Evolutionary conservation across 53 echinoderm and acorn worm genomes (phyloP), one percentile per base, ranked within the genome.

Genomic region (Zoroaster sp.): DNA sequence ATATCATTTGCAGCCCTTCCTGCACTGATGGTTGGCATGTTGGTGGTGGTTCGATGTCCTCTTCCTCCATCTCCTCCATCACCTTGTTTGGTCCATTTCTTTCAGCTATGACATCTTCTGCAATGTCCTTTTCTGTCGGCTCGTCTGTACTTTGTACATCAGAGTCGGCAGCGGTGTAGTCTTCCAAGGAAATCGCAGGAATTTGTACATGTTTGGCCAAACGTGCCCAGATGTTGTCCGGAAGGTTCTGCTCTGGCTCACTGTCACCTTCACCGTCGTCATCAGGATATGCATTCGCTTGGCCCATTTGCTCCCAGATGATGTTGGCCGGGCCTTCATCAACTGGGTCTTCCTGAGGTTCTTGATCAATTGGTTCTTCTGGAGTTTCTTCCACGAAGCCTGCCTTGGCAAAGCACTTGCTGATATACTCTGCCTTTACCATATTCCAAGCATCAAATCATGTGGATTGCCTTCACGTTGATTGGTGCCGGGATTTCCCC

Each of bases 391-490:
- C 47, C 12, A 47, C 47, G 38, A 88, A 76, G 23, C 73, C 77
- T 40, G 88, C 88, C 30, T 77, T 75, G 20, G 23, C 13, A 17
- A 88, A 88, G 39, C 77, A 88, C 12, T 77, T 76, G 23, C 5
- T 67, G 21, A 88, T 88, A 36, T 37, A 54, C 20, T 47, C 44
- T 25, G 47, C 23, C 45, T 77, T 66, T 11, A 88, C 88, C 12
- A 70, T 42, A 34, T 32, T 28, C 81, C 89, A 80, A 41, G 89
- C 81, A 6, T 34, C 51, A 35, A 2, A 81, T 49, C 80, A 89
- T 54, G 35, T 47, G 2, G 36, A 89, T 32, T 25, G 81, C 80
- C 73, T 77, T 53, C 18, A 74, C 78, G 45, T 78, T 20, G 20
- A 77, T 66, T 1, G 46, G 35, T 1, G 36, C 54, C 30, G 44